Evolutionary conservation across 2,797 vertebrate genomes (phyloP), one percentile per base, ranked within the genome.

Genomic region (Psittacula echo): DNA sequence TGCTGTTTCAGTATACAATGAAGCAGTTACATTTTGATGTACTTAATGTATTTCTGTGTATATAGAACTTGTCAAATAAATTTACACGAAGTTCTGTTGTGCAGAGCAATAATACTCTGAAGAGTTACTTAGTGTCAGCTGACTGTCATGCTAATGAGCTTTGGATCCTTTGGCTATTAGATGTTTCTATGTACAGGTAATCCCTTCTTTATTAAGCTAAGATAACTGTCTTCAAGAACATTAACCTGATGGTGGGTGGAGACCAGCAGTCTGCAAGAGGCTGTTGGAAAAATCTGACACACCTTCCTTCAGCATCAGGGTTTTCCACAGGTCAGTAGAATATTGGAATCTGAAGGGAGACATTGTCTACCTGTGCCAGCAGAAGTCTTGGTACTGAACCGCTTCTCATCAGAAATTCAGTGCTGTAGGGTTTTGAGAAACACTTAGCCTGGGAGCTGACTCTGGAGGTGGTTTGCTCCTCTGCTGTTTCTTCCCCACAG

Each of bases 61-160:
- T 96, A 90, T 90, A 85, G 64, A 87, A 29, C 42, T 87, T 67
- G 13, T 85, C 27, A 75, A 95, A 97, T 96, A 96, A 95, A 97
- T 16, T 32, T 42, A 81, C 37, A 22, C 37, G 44, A 68, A 77
- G 84, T 95, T 97, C 93, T 95, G 89, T 95, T 96, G 95, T 94
- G 86, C 65, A 93, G 94, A 87, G 94, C 92, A 93, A 45, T 85
- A 90, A 56, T 18, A 48, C 8, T 85, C 20, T 37, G 8, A 29
- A 42, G 89, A 67, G 19, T 93, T 61, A 56, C 7, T 95, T 89
- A 30, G 10, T 50, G 6, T 56, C 29, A 29, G 16, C 66, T 86
- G 60, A 24, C 20, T 90, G 51, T 48, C 11, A n/a, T 3, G 16
- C n/a, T 37, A 53, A 53, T 27, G 47, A 80, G 39, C 68, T 70